These are phyloP conservation scores for Neoscelio sp. DNA, from an alignment of 2,888 invertebrate species.

Conservation along the genomic window DNA sequence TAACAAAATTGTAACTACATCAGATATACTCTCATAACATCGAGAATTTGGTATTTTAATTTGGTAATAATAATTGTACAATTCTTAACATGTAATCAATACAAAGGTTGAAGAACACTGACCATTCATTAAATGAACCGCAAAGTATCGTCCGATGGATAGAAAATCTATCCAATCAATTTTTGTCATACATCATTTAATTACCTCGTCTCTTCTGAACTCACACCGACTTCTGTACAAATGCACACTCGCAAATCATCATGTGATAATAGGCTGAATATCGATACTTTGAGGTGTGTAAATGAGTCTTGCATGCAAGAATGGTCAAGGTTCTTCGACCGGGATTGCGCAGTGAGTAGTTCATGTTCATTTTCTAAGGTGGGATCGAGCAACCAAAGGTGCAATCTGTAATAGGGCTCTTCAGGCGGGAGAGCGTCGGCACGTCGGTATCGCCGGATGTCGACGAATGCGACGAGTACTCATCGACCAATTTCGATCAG, in stretches of 20 bases:
- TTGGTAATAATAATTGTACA: constrained; percentile 21
- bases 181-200: too few species aligned
- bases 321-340: constrained; percentile 56
- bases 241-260: not conserved
- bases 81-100: constrained; percentile 43
- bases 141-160: constrained; percentile 14
- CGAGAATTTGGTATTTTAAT: constrained; percentile 16
- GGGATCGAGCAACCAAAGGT: constrained; percentile 94
- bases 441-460: constrained; percentile 85
- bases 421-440: constrained; percentile 92
- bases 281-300: constrained; percentile 34
- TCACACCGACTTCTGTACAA: too few species aligned
- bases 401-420: constrained; percentile 95
- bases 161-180: too few species aligned
- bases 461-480: constrained; percentile 85
- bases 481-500: constrained; percentile 83
- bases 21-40: constrained; percentile 39
- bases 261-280: constrained; percentile 17
- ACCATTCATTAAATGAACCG: constrained; percentile 14
- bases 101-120: constrained; percentile 40
- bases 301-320: constrained; percentile 34
- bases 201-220: too few species aligned
- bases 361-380: constrained; percentile 84
- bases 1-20: constrained; percentile 9
- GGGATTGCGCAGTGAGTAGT: constrained; percentile 61